Evolutionary conservation across 1,140 invertebrate species (phyloP).

Genomic region (Lepidotrigona ventralis): DNA sequence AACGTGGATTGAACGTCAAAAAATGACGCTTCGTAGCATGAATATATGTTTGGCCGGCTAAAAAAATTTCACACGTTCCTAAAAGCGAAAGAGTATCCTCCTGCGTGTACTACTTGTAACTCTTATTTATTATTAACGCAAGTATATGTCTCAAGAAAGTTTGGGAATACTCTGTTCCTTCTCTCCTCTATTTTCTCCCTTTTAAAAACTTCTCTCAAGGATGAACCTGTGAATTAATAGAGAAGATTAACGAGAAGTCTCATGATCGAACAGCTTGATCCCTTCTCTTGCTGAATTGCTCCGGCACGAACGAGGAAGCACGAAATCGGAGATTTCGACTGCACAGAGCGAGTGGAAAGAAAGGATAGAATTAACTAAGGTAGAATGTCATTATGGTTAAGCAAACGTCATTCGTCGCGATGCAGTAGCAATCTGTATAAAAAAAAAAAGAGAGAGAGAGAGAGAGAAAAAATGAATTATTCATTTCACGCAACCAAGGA

Average conservation of each 20-base stretch:
- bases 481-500: not conserved
- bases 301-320: not conserved
- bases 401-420: not conserved
- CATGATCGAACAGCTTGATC: too few relatives aligned
- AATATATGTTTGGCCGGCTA: not conserved
- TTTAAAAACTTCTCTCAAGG: not conserved
- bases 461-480: conserved; percentile 31
- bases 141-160: not conserved
- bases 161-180: not conserved
- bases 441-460: too few relatives aligned
- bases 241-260: not conserved
- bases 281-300: not conserved
- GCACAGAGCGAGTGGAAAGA: not conserved
- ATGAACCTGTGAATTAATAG: too few relatives aligned
- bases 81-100: not conserved
- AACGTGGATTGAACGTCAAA: too few relatives aligned
- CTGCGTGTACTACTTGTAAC: not conserved
- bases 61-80: too few relatives aligned
- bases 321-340: conserved; percentile 17
- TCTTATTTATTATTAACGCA: not conserved
- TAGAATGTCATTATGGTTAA: not conserved
- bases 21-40: not conserved
- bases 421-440: not conserved
- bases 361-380: not conserved
- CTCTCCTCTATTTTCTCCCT: not conserved